phyloP scores from a whole-genome alignment of 2,888 invertebrate genomes.

The Pammene aurita region DNA sequence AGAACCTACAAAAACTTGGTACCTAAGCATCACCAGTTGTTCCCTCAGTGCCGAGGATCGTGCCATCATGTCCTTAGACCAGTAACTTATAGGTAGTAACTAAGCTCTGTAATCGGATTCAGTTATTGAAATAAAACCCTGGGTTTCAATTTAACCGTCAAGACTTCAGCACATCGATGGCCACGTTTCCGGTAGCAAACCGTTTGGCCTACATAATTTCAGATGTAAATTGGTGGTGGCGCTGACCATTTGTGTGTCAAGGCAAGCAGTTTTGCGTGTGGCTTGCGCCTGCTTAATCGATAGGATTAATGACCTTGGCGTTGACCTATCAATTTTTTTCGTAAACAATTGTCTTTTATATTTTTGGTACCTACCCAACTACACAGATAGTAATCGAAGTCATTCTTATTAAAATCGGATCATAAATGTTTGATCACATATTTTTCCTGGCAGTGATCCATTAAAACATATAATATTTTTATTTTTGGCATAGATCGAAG shows the following conservation, averaged over 20 bases:
- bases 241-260: slow-evolving; percentile 79
- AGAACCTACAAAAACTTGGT: background rate
- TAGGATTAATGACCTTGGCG: slow-evolving; percentile 79
- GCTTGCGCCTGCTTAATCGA: slow-evolving; percentile 71
- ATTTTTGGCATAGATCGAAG: no score
- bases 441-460: no score
- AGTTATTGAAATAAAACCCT: slow-evolving; percentile 1
- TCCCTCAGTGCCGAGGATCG: no score
- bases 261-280: slow-evolving; percentile 79
- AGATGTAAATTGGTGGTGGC: slow-evolving; percentile 55
- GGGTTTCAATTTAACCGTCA: slow-evolving; percentile 20
- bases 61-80: no score
- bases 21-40: no score
- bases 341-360: background rate
- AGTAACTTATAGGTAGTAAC: no score
- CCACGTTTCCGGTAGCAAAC: slow-evolving; percentile 61
- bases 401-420: background rate
- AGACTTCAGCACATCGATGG: slow-evolving; percentile 39
- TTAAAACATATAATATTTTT: no score
- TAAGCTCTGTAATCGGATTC: background rate
- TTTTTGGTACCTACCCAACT: background rate
- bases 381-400: no score
- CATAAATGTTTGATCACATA: no score
- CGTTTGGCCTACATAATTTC: slow-evolving; percentile 70
- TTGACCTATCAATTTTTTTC: slow-evolving; percentile 66